phyloP scores from a whole-genome alignment of 2,113 vertebrate species.

The Pollimyrus isidori region DNA sequence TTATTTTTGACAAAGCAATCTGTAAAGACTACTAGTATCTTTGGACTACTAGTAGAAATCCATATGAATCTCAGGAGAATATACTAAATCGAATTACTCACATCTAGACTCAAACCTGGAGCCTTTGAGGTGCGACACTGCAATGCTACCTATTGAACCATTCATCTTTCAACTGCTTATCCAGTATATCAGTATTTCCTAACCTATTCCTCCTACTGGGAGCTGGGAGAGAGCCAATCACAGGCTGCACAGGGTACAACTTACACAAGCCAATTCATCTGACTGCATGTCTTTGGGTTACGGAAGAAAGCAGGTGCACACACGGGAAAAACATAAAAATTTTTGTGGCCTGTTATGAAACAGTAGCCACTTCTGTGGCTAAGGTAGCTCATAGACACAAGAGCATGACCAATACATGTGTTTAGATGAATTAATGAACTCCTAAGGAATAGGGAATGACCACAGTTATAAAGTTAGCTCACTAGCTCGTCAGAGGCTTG shows the following conservation, averaged over 20 bases:
- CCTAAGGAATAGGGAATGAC: not conserved
- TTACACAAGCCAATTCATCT: not conserved
- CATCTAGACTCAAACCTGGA: not conserved
- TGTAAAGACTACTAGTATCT: too few relatives aligned
- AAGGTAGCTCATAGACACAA: not conserved
- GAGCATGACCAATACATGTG: not conserved
- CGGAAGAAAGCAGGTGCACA: not conserved
- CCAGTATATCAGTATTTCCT: not conserved
- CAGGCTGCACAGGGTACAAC: not conserved
- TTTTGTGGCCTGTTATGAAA: not conserved
- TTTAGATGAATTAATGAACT: not conserved
- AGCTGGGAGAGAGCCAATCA: not conserved
- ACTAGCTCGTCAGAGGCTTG: not conserved
- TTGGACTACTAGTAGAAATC: not conserved
- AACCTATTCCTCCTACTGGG: not conserved
- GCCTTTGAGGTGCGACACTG: not conserved
- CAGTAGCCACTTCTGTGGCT: not conserved
- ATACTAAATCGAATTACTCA: not conserved
- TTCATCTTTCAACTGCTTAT: not conserved
- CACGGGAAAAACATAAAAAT: not conserved
- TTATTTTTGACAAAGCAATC: not conserved
- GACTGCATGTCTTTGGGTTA: not conserved
- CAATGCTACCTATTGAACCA: not conserved
- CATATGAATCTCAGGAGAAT: not conserved
- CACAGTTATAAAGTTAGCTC: not conserved